Percentiles rank a stretch among this genome's conserved stretches.
Evolutionary conservation across 1,140 invertebrate species (phyloP).

Genomic region (Trissolcus basalis): DNA sequence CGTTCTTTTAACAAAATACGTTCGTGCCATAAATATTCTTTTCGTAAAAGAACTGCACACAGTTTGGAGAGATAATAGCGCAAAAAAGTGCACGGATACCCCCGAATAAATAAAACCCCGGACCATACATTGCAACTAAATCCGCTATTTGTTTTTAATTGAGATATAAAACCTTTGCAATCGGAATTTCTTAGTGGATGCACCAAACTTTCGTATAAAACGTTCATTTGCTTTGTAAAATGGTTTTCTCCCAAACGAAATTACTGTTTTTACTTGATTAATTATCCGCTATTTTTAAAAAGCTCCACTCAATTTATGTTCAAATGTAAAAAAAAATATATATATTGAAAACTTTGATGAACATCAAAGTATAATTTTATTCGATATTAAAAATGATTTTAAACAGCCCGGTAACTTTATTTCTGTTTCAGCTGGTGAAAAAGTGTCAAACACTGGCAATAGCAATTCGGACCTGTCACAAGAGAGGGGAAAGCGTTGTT

Average conservation of each 20-base stretch:
- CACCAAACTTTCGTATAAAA: constrained; percentile 37
- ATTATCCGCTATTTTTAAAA: constrained; percentile 1
- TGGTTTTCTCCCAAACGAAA: constrained; percentile 2
- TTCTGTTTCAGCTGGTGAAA: too few relatives aligned
- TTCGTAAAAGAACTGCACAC: constrained; percentile 42
- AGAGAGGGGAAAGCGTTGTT: constrained; percentile 23
- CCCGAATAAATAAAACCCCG: constrained; percentile 46
- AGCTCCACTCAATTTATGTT: too few relatives aligned
- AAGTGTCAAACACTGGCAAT: too few relatives aligned
- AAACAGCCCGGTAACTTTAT: too few relatives aligned
- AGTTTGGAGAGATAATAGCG: constrained; percentile 45
- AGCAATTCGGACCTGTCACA: background rate
- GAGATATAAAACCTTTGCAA: constrained; percentile 53
- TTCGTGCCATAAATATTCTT: constrained; percentile 51
- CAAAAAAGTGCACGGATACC: constrained; percentile 43
- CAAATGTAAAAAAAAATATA: background rate
- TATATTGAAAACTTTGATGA: background rate
- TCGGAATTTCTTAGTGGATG: constrained; percentile 46
- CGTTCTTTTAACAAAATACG: constrained; percentile 46
- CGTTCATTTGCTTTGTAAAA: constrained; percentile 11
- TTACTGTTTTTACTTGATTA: constrained; percentile 28
- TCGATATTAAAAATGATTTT: background rate
- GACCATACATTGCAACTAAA: constrained; percentile 54
- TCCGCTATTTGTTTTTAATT: constrained; percentile 59
- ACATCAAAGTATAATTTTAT: background rate